These are phyloP conservation scores for Lycaon pictus DNA, from an alignment of 2,113 vertebrate genomes.

Conservation along the genomic window DNA sequence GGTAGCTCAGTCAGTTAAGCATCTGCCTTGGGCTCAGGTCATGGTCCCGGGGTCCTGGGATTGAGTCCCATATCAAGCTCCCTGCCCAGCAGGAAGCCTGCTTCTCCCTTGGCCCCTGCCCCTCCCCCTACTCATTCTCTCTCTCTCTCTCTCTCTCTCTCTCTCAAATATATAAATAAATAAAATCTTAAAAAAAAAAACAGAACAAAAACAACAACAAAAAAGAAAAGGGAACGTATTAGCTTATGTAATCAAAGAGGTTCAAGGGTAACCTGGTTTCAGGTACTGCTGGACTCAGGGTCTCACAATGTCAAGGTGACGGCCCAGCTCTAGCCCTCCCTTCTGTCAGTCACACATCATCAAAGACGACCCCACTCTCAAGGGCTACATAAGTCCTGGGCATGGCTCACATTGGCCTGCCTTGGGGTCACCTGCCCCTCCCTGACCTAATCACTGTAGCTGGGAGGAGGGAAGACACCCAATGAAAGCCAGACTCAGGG, in stretches of 20 bases:
- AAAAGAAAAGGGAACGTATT: not conserved
- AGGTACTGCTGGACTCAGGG: not conserved
- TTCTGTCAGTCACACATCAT: not conserved
- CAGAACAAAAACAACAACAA: no score
- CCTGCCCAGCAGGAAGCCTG: not conserved
- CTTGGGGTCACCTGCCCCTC: not conserved
- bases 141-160: not conserved
- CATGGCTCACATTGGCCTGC: not conserved
- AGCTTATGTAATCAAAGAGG: not conserved
- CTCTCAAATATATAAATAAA: not conserved
- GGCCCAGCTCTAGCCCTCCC: no score
- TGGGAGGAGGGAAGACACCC: not conserved
- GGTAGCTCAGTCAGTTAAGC: not conserved
- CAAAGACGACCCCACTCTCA: not conserved
- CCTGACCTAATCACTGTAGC: not conserved
- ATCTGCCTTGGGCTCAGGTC: not conserved
- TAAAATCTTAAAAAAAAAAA: not conserved
- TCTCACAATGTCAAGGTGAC: not conserved
- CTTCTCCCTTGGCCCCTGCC: not conserved
- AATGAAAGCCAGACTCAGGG: not conserved
- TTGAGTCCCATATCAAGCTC: not conserved
- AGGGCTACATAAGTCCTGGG: not conserved
- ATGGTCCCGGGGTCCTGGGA: not conserved
- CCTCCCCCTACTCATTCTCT: not conserved
- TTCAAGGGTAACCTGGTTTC: not conserved